Percentiles rank a stretch among this genome's conserved stretches.
Evolutionary conservation across 2,888 invertebrate species (phyloP).

Genomic region (Cartodere bifasciata): DNA sequence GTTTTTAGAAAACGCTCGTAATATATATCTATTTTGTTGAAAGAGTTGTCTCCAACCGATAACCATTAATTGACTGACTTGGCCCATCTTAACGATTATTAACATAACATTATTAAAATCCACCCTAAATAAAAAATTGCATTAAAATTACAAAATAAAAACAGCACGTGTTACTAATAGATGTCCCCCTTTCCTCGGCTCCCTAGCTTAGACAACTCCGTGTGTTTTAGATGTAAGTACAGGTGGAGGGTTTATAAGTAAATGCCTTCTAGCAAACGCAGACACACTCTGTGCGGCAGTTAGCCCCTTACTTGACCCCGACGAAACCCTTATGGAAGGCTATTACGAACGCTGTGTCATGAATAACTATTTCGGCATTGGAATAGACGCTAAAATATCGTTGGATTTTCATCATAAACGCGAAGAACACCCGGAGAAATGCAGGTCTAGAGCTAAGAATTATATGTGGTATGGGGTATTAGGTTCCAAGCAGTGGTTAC

Average conservation of each 20-base stretch:
- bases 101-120: too few relatives aligned
- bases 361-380: slow-evolving; percentile 99
- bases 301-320: slow-evolving; percentile 89
- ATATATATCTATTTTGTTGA: too few relatives aligned
- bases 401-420: slow-evolving; percentile 94
- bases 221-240: slow-evolving; percentile 47
- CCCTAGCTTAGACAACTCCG: background rate
- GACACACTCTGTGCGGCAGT: slow-evolving; percentile 93
- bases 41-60: too few relatives aligned
- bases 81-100: too few relatives aligned
- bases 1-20: too few relatives aligned
- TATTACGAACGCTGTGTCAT: slow-evolving; percentile 91
- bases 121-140: too few relatives aligned
- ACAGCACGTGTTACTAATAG: too few relatives aligned
- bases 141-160: too few relatives aligned
- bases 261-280: slow-evolving; percentile 89
- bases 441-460: slow-evolving; percentile 84
- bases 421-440: slow-evolving; percentile 94
- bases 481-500: slow-evolving; percentile 67
- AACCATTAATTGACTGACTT: too few relatives aligned
- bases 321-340: slow-evolving; percentile 76
- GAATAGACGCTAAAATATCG: slow-evolving; percentile 95
- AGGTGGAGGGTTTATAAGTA: slow-evolving; percentile 81
- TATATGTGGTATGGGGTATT: slow-evolving; percentile 91
- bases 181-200: background rate